phyloP scores from a whole-genome alignment of 2,888 invertebrate genomes.

The Augiades crinisus region DNA sequence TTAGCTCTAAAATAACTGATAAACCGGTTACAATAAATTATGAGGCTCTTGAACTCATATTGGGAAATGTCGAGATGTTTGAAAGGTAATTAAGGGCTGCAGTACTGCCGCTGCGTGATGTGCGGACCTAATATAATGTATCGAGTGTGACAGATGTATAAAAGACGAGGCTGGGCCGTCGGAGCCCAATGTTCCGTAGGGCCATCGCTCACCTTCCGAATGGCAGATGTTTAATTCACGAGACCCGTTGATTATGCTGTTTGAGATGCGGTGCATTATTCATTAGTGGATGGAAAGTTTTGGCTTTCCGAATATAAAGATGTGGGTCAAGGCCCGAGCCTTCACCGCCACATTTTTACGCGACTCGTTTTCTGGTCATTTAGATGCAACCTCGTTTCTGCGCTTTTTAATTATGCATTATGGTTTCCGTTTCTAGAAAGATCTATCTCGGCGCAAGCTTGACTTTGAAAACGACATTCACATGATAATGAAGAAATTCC shows the following conservation, averaged over 20 bases:
- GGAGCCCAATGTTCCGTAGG: not conserved
- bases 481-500: too few relatives aligned
- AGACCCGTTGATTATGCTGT: constrained; percentile 33
- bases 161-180: too few relatives aligned
- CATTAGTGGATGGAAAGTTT: constrained; percentile 59
- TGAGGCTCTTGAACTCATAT: constrained; percentile 2
- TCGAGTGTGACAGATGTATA: too few relatives aligned
- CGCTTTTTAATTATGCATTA: constrained; percentile 47
- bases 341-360: constrained; percentile 29
- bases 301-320: constrained; percentile 55
- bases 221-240: constrained; percentile 34
- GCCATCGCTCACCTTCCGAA: not conserved
- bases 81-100: too few relatives aligned
- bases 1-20: not conserved
- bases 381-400: constrained; percentile 53
- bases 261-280: constrained; percentile 48
- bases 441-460: not conserved
- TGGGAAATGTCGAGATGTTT: constrained; percentile 1
- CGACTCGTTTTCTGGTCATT: constrained; percentile 40
- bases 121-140: too few relatives aligned
- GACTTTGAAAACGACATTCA: constrained; percentile 1
- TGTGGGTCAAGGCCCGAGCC: constrained; percentile 52
- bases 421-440: constrained; percentile 40
- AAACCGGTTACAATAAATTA: constrained; percentile 5
- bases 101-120: too few relatives aligned